Base-by-base conservation (phyloP, 2,113 vertebrate species). In the Butorides virescens region DNA sequence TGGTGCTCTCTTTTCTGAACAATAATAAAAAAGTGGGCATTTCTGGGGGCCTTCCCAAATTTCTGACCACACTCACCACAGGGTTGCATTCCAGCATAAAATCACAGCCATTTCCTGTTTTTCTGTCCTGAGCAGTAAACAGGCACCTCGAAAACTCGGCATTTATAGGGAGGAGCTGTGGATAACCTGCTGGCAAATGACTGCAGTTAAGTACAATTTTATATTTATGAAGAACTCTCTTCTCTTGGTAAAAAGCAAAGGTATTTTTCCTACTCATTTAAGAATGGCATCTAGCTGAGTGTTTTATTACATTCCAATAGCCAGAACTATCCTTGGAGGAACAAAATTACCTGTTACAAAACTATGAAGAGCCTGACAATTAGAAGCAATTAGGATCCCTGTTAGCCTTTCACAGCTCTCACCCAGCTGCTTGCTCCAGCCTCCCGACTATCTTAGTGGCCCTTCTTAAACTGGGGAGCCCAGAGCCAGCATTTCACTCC, bases 261-360 rank as follows among this genome's bases (percentile, higher is more conserved):
- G 12, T 34, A 37, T 37, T 93, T 85, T 87, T 79, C 36, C 53
- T 73, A 25, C 58, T 92, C 75, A 49, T 59, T 81, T 49, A 68
- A 86, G 47, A 89, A 84, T 25, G 13, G 77, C 18, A 9, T 62
- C 73, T 85, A 65, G 59, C 49, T 10, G 2, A 72, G 56, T 42
- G 47, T 87, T 95, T 94, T 62, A 79, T 82, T 79, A 75, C 83
- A 56, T 30, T 86, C 78, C 81, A 68, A 92, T 90, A 85, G 49
- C 58, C 80, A 90, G 62, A 93, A 92, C 62, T 70, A 87, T 42
- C 73, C 46, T 89, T 58, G 49, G 50, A 93, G 67, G 53, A n/a
- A 92, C 84, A 76, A 72, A 85, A 89, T 93, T 92, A 78, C 83
- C 52, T 68, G 15, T 37, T 79, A n/a, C 30, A 61, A 49, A 49